Percentiles rank a stretch among this genome's conserved stretches.
Conservation (phyloP, 2,113 vertebrate species). For the Lagopus leucura region DNA sequence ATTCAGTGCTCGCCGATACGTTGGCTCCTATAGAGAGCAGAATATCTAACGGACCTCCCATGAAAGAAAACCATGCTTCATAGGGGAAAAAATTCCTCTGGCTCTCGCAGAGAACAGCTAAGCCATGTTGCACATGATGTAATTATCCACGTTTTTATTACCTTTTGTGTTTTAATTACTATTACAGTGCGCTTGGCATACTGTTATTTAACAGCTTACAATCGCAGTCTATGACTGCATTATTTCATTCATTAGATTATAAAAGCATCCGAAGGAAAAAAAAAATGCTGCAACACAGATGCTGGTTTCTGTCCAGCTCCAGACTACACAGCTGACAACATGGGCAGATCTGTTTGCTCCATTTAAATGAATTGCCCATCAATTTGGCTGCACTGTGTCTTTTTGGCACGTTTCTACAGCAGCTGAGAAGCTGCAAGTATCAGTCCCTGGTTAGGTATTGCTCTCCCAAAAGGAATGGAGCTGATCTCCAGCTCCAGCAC, state of each 20-base stretch:
- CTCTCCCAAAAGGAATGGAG: not conserved
- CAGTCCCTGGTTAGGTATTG: not conserved
- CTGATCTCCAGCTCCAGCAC: not conserved
- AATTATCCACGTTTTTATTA: conserved; percentile 46
- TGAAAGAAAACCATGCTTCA: not conserved
- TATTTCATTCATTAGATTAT: conserved; percentile 7
- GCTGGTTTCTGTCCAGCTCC: conserved; percentile 16
- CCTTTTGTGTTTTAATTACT: conserved; percentile 56
- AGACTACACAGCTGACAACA: not conserved
- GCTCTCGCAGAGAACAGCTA: not conserved
- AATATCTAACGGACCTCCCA: not conserved
- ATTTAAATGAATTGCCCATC: conserved; percentile 20
- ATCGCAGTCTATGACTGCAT: not conserved
- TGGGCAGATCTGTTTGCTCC: not conserved
- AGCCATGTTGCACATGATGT: conserved; percentile 4
- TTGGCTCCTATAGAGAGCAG: not conserved
- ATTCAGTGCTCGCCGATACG: not conserved
- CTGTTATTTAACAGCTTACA: not conserved
- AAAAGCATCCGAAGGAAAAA: conserved; percentile 31
- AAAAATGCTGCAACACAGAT: conserved; percentile 12
- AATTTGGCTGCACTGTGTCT: conserved; percentile 6
- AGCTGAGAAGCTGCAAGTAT: not conserved
- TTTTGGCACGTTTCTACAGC: not conserved
- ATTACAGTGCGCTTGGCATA: conserved; percentile 33
- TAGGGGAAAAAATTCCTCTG: not conserved